phyloP scores from a whole-genome alignment of 2,888 invertebrate species.

The Tolmerus cingulatus region DNA sequence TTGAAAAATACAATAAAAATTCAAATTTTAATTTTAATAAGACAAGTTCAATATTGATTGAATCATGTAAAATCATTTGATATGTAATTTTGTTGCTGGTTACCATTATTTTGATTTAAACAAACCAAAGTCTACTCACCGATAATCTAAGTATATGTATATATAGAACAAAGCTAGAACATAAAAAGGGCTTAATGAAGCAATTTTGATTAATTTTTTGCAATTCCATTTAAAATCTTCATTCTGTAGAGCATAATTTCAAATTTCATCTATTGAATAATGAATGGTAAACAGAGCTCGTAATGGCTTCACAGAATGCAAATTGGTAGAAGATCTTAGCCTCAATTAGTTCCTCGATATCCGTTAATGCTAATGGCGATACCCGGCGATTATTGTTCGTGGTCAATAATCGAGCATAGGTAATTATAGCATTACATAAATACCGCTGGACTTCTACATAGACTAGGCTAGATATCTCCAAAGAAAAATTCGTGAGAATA shows the following conservation, averaged over 20 bases:
- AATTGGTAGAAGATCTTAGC: background rate
- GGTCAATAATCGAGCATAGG: background rate
- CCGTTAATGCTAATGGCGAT: background rate
- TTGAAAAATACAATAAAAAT: too few relatives aligned
- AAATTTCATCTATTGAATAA: background rate
- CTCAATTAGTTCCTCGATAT: background rate
- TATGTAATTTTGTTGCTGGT: too few relatives aligned
- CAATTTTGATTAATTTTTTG: background rate
- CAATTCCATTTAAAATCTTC: background rate
- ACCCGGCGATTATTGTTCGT: background rate
- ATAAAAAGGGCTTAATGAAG: background rate
- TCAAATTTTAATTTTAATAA: too few relatives aligned
- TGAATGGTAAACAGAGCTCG: background rate
- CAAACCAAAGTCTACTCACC: too few relatives aligned
- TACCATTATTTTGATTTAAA: too few relatives aligned
- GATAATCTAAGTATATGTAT: too few relatives aligned
- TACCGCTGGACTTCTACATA: background rate
- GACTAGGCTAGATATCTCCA: background rate
- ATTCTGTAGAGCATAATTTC: background rate
- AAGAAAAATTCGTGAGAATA: constrained; percentile 4
- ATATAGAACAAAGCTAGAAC: background rate
- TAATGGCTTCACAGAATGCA: background rate
- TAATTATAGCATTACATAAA: background rate
- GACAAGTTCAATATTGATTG: too few relatives aligned
- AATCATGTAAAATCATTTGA: too few relatives aligned